Evolutionary conservation across 2,113 vertebrate species (phyloP).

Genomic region (Podarcis cretensis): DNA sequence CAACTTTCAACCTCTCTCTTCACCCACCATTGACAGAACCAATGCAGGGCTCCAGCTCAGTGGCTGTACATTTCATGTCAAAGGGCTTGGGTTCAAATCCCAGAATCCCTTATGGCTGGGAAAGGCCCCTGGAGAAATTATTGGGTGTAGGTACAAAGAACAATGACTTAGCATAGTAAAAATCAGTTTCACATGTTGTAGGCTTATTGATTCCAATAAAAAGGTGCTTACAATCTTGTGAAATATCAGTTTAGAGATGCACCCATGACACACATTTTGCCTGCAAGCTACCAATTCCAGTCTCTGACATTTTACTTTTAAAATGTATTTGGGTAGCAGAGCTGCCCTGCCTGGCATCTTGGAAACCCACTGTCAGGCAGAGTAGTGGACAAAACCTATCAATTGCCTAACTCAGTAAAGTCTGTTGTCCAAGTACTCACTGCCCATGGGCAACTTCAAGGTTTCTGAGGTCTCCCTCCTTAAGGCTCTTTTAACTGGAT

Average conservation of each 20-base stretch:
- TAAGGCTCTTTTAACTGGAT: too few species aligned
- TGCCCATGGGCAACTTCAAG: too few species aligned
- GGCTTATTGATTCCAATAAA: background rate
- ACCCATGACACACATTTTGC: background rate
- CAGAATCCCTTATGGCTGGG: background rate
- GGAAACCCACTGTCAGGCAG: background rate
- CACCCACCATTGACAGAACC: background rate
- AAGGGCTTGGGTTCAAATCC: background rate
- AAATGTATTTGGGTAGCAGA: background rate
- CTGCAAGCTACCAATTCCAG: background rate
- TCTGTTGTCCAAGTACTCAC: too few species aligned
- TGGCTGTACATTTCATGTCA: background rate
- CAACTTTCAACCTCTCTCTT: background rate
- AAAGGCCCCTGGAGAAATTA: background rate
- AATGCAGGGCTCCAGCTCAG: background rate
- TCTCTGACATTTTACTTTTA: background rate
- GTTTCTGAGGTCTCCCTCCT: too few species aligned
- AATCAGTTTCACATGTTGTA: too few species aligned
- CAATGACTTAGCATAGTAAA: too few species aligned
- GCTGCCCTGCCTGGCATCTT: background rate
- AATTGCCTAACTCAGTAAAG: too few species aligned
- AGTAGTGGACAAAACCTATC: too few species aligned
- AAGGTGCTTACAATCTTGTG: background rate
- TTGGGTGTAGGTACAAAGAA: background rate
- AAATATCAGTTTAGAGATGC: background rate